These are phyloP conservation scores for Panagrolaimus sp. DNA, from an alignment of 1,140 invertebrate species.

Conservation along the genomic window DNA sequence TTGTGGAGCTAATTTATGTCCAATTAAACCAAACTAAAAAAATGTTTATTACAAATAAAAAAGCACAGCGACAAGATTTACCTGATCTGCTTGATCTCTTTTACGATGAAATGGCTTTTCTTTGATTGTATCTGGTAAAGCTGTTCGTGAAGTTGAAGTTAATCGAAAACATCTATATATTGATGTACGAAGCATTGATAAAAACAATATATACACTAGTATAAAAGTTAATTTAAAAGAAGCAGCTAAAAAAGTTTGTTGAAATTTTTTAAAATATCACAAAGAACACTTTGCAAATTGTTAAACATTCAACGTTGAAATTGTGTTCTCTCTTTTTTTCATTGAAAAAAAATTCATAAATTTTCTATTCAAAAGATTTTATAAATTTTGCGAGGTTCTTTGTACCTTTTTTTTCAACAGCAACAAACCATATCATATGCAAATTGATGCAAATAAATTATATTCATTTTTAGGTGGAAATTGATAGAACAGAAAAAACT, in stretches of 20 bases:
- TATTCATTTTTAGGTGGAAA: no score
- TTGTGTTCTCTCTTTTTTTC: no score
- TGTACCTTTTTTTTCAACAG: no score
- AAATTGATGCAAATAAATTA: no score
- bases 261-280: neutral
- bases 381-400: no score
- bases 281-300: neutral
- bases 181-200: neutral
- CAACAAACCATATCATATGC: no score
- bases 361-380: no score
- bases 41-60: neutral
- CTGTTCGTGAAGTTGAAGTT: neutral
- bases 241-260: neutral
- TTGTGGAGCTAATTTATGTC: constrained; percentile 1
- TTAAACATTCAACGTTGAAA: neutral
- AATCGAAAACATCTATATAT: neutral
- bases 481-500: no score
- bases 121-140: neutral
- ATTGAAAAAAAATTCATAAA: no score
- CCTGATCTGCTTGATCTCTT: constrained; percentile 1
- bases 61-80: neutral
- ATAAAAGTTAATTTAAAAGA: no score
- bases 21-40: constrained; percentile 5
- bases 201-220: neutral
- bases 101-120: neutral